Evolutionary conservation across 1,140 invertebrate species (phyloP), one percentile per base, ranked within the genome.

Genomic region (Lepidotrigona ventralis): DNA sequence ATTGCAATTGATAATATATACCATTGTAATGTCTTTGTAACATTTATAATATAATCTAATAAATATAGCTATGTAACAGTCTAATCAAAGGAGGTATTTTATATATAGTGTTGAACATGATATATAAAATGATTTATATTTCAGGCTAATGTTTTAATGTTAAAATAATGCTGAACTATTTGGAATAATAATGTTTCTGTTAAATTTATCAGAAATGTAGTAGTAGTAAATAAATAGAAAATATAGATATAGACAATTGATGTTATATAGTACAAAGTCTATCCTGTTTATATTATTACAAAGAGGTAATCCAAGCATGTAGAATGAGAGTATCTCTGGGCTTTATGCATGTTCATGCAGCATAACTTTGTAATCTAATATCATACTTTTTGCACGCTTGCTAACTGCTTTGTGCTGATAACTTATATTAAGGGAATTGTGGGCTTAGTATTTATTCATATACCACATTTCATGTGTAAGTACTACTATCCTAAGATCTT

Each of bases 361-460:
- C 91, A 89, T 88, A 93, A 93, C 91, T 54, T 12, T 83, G 93
- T 90, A 93, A 94, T 87, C 60, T 86, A 90, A 93, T 93, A 92
- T 81, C 78, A 83, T 87, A 75, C 85, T 71, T 90, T 84, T 90
- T 91, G 89, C 90, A 93, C 88, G 92, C 91, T 91, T 80, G 83
- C 79, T 92, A 90, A 83, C 77, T 90, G 83, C 92, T 90, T 94
- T 94, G 92, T 93, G 82, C 81, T 66, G 51, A 87, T 92, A 93
- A 91, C 89, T 94, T 94, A 94, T 94, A 94, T 94, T 92, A 93
- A 92, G 88, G 81, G 86, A 79, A 74, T 75, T 71, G 75, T 83
- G 68, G 53, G n/a, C 54, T 78, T 86, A 70, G 70, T 86, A 83
- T 88, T 92, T 86, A 89, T 91, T 84, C 90, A 86, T 87, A 89